Base-by-base conservation (phyloP, 2,797 vertebrate species). In the Syndactyla subalaris region DNA sequence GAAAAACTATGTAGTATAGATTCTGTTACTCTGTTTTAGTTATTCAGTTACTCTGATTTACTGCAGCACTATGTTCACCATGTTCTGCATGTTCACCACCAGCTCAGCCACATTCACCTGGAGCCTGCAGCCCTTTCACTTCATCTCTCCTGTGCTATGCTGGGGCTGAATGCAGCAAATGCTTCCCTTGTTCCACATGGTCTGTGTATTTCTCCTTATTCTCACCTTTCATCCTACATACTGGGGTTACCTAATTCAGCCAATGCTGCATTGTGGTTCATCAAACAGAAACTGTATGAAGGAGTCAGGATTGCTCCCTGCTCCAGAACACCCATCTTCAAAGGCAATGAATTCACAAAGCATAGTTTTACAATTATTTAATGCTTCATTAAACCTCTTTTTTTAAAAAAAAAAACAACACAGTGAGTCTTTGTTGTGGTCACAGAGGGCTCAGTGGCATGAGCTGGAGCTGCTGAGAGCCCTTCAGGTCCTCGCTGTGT, bases 1-100 rank as follows among this genome's bases (percentile, higher is more conserved):
- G 1, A 46, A 58, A 73, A 74, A 7, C 12, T 4, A 18, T 0
- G 0, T 22, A 39, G 29, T 12, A 41, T 1, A 52, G 65, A 70
- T 36, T 70, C 24, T 0, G 0, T 18, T 55, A 29, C 49, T 38
- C 27, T 76, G 30, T 10, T 74, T 49, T 24, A 48, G 20, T 29
- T 63, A 22, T 13, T 39, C 8, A 10, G 11, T 61, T 27, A 49
- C 26, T 81, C 32, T 9, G 16, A 81, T 62, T 78, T 38, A 39
- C 36, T 46, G 22, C 46, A 55, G 22, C 19, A 70, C 10, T 12
- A n/a, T n/a, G n/a, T n/a, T n/a, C n/a, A n/a, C n/a, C n/a, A n/a
- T n/a, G 39, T 39, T 68, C 26, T 62, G 24, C 24, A 9, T 4
- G n/a, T 63, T 67, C 23, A 3, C 18, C 32, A 66, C 7, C 36